Evolutionary conservation across 2,113 vertebrate species (phyloP), one percentile per base, ranked within the genome.

Genomic region (Gavia stellata): DNA sequence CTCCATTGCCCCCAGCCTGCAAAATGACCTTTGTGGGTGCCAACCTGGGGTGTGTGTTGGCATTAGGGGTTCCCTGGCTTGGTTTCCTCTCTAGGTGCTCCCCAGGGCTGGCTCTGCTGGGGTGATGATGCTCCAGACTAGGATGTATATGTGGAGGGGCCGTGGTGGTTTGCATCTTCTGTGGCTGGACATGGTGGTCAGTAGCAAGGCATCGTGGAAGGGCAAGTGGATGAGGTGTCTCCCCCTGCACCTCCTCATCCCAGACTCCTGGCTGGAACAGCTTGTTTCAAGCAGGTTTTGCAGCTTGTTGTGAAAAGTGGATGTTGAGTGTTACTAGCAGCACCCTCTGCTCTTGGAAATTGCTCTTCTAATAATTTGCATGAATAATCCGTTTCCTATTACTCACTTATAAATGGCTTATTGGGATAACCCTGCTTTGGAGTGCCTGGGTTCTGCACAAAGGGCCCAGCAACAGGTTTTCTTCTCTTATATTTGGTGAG

Each of bases 1-100:
- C 10, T 62, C 4, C 5, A 4, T 53, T 63, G 10, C 49, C 25
- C 20, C 8, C 21, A n/a, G 24, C 29, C 24, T 62, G 14, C 29
- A 68, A 45, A 40, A 24, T 40, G 47, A 44, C 33, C 19, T 72
- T 38, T 47, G 59, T 25, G 17, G 12, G 16, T 52, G 36, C 16
- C 28, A 25, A 0, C 33, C 38, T 34, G 50, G 31, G 12, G 28
- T 12, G 24, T 0, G 0, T 6, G 16, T 20, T n/a, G 44, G 24
- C 34, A 53, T 58, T 17, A 44, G 31, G 19, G 12, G 14, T 38
- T 66, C 33, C 10, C 17, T 38, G 20, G 38, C 23, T 31, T 53
- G 34, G 5, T 47, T 56, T 78, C 36, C 13, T 56, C 42, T 78
- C 42, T 42, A 18, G 25, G 17, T 78, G 25, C 25, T 65, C 50